Conservation (phyloP, 2,797 vertebrate species). For the Catharus ustulatus region DNA sequence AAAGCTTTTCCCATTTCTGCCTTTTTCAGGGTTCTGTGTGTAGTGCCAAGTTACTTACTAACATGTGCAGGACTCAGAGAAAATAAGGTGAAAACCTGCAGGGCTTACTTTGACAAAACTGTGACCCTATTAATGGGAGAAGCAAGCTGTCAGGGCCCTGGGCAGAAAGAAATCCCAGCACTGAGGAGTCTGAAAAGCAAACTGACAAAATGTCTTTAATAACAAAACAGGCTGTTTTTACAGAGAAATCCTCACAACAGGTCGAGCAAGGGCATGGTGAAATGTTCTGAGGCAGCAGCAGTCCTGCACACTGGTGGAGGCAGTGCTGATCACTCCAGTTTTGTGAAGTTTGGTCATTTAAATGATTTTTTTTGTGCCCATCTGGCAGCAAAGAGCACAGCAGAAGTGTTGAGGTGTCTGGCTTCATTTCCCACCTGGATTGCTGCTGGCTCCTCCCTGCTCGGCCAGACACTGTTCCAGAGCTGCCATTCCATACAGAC, state of each 20-base stretch:
- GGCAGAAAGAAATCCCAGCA: neutral
- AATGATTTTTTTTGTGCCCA: neutral
- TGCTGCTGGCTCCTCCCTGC: conserved; percentile 24
- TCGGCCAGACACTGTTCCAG: conserved; percentile 81
- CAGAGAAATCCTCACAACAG: neutral
- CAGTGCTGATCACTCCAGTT: neutral
- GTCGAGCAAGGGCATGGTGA: accelerated
- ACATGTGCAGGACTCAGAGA: accelerated
- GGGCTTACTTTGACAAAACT: neutral
- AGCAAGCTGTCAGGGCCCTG: neutral
- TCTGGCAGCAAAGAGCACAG: neutral
- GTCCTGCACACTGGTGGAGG: accelerated
- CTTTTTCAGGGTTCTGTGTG: neutral
- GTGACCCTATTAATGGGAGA: accelerated
- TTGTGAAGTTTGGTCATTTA: neutral
- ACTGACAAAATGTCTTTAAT: neutral
- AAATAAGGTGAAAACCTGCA: neutral
- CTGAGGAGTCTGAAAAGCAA: neutral
- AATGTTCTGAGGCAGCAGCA: neutral
- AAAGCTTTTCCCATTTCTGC: neutral
- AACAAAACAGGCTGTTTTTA: neutral
- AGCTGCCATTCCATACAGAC: conserved; percentile 82
- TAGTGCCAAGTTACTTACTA: neutral
- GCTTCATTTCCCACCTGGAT: neutral
- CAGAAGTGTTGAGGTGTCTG: neutral